phyloP scores from a whole-genome alignment of 2,888 invertebrate genomes.

The Drosophila seclusa region DNA sequence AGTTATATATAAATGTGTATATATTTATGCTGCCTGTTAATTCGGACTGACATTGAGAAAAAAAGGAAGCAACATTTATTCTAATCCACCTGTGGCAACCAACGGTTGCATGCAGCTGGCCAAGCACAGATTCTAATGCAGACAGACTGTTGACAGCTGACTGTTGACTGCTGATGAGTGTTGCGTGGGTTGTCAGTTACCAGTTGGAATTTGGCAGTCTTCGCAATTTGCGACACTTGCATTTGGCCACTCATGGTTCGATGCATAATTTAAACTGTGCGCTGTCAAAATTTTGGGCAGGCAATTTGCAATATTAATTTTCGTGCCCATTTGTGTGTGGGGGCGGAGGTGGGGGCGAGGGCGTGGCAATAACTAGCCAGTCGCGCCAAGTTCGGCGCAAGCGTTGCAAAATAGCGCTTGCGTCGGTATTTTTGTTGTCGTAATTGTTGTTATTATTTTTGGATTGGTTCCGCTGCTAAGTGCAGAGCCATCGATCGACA shows the following conservation, averaged over 20 bases:
- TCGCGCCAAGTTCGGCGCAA: slow-evolving; percentile 36
- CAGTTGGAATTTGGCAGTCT: slow-evolving; percentile 10
- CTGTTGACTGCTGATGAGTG: slow-evolving; percentile 7
- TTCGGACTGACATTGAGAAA: background rate
- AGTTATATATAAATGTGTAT: background rate
- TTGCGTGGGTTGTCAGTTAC: slow-evolving; percentile 26
- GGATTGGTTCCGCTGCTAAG: slow-evolving; percentile 46
- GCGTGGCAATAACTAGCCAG: slow-evolving; percentile 35
- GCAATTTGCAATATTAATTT: slow-evolving; percentile 46
- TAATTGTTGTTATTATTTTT: slow-evolving; percentile 9
- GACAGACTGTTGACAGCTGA: background rate
- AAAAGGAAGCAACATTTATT: background rate
- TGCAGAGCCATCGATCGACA: slow-evolving; percentile 43
- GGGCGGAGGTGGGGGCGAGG: slow-evolving; percentile 1
- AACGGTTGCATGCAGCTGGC: slow-evolving; percentile 35
- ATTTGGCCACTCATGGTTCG: slow-evolving; percentile 10
- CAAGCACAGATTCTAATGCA: slow-evolving; percentile 13
- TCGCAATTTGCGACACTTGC: slow-evolving; percentile 47
- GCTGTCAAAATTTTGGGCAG: slow-evolving; percentile 36
- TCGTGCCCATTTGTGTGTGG: slow-evolving; percentile 30
- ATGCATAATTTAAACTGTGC: slow-evolving; percentile 36
- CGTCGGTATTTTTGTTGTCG: slow-evolving; percentile 7
- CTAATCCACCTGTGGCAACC: slow-evolving; percentile 21
- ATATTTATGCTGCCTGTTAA: background rate
- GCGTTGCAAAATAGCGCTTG: slow-evolving; percentile 29